Evolutionary conservation across 2,113 vertebrate species (phyloP).

Genomic region (Himantopus leucocephalus): DNA sequence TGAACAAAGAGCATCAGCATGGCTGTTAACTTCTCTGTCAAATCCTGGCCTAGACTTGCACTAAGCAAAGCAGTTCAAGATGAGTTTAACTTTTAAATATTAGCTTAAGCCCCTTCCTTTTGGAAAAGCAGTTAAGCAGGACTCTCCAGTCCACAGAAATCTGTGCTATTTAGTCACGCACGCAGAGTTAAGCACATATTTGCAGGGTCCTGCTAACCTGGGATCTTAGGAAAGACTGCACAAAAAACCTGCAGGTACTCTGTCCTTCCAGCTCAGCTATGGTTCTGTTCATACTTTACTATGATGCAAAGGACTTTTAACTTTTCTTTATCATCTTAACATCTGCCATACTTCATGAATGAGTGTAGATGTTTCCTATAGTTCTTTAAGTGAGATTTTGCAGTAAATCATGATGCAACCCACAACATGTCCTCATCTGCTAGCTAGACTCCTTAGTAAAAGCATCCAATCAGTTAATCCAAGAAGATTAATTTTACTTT

Average conservation of each 20-base stretch:
- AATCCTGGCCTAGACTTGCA: not conserved
- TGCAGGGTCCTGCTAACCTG: not conserved
- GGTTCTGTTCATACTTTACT: not conserved
- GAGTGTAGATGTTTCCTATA: not conserved
- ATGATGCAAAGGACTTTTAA: not conserved
- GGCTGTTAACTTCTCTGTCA: not conserved
- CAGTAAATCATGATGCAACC: not conserved
- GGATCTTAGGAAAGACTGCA: not conserved
- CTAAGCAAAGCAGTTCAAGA: not conserved
- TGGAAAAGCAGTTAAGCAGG: not conserved
- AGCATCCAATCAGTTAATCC: conserved; percentile 4
- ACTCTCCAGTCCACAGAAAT: not conserved
- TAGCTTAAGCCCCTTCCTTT: not conserved
- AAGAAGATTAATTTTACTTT: conserved; percentile 60
- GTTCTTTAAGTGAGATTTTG: not conserved
- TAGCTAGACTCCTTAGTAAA: not conserved
- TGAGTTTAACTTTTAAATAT: not conserved
- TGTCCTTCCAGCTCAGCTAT: not conserved
- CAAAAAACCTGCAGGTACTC: not conserved
- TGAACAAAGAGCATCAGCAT: not conserved
- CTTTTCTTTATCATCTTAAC: not conserved
- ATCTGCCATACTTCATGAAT: not conserved
- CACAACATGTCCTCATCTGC: not conserved
- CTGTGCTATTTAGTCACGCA: not conserved
- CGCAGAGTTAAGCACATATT: not conserved